Base-by-base conservation (phyloP, 2,113 vertebrate species). In the Xiphophorus maculatus region DNA sequence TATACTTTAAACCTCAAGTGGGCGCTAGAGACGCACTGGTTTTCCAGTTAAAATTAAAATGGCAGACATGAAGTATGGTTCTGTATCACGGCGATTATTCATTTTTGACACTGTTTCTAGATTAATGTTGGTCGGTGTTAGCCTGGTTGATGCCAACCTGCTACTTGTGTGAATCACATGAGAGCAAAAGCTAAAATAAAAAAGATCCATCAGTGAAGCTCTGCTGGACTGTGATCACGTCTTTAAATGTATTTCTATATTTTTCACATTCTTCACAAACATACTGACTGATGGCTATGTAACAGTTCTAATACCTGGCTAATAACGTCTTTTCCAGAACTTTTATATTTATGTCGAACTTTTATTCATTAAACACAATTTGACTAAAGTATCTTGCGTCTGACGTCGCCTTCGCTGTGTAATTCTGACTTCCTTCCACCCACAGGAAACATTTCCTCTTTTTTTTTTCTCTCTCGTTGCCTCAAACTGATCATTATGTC, bases 1-100 rank as follows among this genome's bases (percentile, higher is more conserved):
- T 0, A 3, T 19, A 12, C 12, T 10, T 83, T 65, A 29, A 0
- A 28, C 82, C 88, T 88, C 69, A 0, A 77, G 90, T 77, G 80
- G 80, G 84, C 25, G 82, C 66, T 12, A 67, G 69, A 80, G 85
- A 58, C 1, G 28, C 40, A 19, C 42, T 1, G 15, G 63, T 19
- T 29, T 35, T 71, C 14, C 35, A 63, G 19, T 13, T 11, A 44
- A 2, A 33, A 8, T 1, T 30, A 15, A 48, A 48, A 48, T 6
- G 4, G 44, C 44, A 48, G 10, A 32, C 15, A 30, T 63, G 12
- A 48, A 44, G 33, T 1, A 7, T 0, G 3, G 15, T 51, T 22
- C 17, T 22, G 3, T 54, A n/a, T 25, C 25, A 51, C 5, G 19
- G 22, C 5, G 15, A 25, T 54, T 9, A 25, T 54, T 54, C 7